Base-by-base conservation (phyloP, 2,797 vertebrate genomes). In the Oreochromis grahami region DNA sequence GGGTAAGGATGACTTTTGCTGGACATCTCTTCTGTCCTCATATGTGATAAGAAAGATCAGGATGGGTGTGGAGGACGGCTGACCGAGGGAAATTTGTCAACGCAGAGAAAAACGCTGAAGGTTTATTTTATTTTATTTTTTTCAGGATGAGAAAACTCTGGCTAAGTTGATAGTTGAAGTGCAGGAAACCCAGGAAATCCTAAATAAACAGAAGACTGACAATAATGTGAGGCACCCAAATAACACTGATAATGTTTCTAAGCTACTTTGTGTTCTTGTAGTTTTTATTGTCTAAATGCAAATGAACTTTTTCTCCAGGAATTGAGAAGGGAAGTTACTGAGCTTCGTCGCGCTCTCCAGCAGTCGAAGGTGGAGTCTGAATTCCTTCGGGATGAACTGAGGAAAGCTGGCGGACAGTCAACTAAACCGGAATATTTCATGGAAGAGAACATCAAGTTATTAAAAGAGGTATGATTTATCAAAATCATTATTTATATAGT, bases 391-490 rank as follows among this genome's bases (percentile, higher is more conserved):
- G 91, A 86, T 45, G 96, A 96, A 91, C 34, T 96, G 77, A 87
- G 6, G 19, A 93, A 86, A 80, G 76, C 84, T 6, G 83, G 84
- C 0, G 81, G 84, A 45, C 92, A 86, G 21, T 91, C 93, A 1
- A 85, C 86, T 32, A 51, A 82, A 24, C 79, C 88, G 3, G 81
- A 83, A 3, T 86, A 89, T 43, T 84, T 87, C 32, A 89, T 96
- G 89, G 94, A 97, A 3, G 96, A 97, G 76, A 95, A 95, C 90
- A 94, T 97, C 53, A 88, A 87, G 52, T 88, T 96, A 6, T 81
- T 96, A 60, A 94, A 89, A 87, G 95, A 96, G 95, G 97, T 96
- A 53, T 3, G 17, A 34, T 9, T 60, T 83, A 19, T 32, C 29
- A 45, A 8, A 55, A 34, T 29, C 19, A 21, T 48, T 14, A 29